Percentiles rank a stretch among this genome's conserved stretches.
These are phyloP conservation scores for Bolborhynchus lineola DNA, from an alignment of 2,113 vertebrate species.

Conservation along the genomic window DNA sequence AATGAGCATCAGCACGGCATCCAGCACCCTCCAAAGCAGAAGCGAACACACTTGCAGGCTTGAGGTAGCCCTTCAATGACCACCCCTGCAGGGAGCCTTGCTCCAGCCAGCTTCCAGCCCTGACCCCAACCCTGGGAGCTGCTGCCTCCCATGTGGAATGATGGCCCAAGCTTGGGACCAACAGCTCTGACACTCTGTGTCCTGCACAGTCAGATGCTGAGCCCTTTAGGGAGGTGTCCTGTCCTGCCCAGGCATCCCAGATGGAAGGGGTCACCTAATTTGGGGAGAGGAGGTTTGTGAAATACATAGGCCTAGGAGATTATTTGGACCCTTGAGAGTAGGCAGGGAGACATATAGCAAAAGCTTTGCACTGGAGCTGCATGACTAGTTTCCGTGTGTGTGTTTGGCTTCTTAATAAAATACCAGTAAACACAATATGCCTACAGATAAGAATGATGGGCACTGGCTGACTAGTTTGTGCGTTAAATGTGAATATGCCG, in stretches of 20 bases:
- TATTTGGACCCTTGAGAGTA: background rate
- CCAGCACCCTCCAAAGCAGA: background rate
- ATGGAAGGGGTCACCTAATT: background rate
- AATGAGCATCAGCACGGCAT: background rate
- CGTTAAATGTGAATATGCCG: background rate
- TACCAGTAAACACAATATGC: background rate
- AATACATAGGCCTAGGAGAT: background rate
- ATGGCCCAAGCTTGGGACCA: rapidly evolving
- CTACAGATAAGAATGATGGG: background rate
- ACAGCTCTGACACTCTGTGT: background rate
- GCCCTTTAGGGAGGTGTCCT: background rate
- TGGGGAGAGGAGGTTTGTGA: background rate
- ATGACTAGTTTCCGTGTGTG: background rate
- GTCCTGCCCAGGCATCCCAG: background rate
- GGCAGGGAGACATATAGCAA: background rate
- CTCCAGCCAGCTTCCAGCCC: background rate
- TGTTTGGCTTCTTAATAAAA: conserved; percentile 13
- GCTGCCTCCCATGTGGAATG: background rate
- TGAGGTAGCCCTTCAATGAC: background rate
- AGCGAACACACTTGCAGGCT: background rate
- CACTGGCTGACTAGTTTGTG: background rate
- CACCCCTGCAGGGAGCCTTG: background rate
- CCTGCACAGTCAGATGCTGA: background rate
- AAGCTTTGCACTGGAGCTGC: background rate
- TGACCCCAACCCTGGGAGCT: background rate